These are phyloP conservation scores for Pseudonaja textilis DNA, from an alignment of 2,113 vertebrate genomes.

Conservation along the genomic window DNA sequence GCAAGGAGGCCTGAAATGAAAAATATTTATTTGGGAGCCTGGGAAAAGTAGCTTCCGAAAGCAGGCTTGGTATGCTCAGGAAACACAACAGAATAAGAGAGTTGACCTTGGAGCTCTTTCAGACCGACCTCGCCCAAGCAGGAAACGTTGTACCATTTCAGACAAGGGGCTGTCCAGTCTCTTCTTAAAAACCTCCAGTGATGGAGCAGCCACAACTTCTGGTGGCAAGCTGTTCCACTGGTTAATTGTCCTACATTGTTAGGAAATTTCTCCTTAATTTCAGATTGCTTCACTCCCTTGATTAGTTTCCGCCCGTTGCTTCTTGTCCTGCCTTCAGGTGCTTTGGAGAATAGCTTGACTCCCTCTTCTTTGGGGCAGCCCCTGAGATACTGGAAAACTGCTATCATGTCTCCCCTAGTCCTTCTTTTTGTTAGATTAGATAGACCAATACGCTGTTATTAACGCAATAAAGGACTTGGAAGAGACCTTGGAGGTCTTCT, in stretches of 20 bases:
- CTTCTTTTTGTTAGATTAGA: no score
- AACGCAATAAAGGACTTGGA: no score
- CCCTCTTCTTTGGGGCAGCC: no score
- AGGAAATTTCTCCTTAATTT: no score
- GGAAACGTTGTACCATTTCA: not conserved
- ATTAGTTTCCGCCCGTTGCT: no score
- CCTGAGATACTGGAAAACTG: rapidly evolving
- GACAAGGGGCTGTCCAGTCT: not conserved
- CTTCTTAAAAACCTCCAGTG: not conserved
- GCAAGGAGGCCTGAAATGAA: not conserved
- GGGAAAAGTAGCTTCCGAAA: no score
- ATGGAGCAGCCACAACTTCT: not conserved
- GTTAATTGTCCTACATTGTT: not conserved
- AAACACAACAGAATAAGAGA: not conserved
- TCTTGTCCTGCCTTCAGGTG: no score
- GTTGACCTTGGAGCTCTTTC: not conserved
- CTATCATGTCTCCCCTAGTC: no score
- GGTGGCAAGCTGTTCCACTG: not conserved
- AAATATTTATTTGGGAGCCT: not conserved
- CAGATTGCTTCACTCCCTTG: no score
- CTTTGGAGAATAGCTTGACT: no score
- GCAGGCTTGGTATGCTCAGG: not conserved
- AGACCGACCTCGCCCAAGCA: not conserved
- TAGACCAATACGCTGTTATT: no score
- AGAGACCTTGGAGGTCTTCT: no score